Percentiles rank a stretch among this genome's conserved stretches.
Evolutionary conservation across 2,888 invertebrate species (phyloP).

Genomic region (Mythimna ferrago): DNA sequence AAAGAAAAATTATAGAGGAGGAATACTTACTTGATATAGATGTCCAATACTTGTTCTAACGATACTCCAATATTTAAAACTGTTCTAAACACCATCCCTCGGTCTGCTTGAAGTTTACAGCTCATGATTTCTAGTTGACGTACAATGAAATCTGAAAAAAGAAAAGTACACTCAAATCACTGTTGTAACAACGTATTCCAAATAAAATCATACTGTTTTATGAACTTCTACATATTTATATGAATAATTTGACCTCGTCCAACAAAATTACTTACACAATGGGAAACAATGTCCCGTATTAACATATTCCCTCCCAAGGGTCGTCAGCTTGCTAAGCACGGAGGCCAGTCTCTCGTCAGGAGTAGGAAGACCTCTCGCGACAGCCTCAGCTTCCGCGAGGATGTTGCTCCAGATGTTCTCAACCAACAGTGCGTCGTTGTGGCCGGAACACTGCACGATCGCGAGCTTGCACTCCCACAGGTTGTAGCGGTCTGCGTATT

Average conservation of each 20-base stretch:
- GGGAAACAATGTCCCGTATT: constrained; percentile 97
- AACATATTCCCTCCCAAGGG: constrained; percentile 94
- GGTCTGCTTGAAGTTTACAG: constrained; percentile 93
- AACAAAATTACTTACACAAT: constrained; percentile 90
- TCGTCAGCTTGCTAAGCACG: constrained; percentile 94
- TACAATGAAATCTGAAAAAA: constrained; percentile 93
- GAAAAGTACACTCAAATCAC: not conserved
- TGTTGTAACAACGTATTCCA: not conserved
- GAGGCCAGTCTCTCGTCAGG: constrained; percentile 92
- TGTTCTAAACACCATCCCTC: constrained; percentile 94
- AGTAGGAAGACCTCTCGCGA: constrained; percentile 84
- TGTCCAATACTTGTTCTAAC: constrained; percentile 94
- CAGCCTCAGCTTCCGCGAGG: constrained; percentile 91
- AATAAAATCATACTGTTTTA: not conserved
- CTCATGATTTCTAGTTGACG: constrained; percentile 95
- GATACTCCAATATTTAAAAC: constrained; percentile 95
- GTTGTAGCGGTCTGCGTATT: constrained; percentile 97
- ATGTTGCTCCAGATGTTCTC: constrained; percentile 98
- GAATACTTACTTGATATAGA: constrained; percentile 94
- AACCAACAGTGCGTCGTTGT: constrained; percentile 96
- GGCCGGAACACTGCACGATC: constrained; percentile 98
- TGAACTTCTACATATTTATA: not conserved
- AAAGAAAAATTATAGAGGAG: too few species aligned
- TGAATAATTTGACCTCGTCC: not conserved
- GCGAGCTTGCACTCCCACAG: constrained; percentile 98